A percentile compares a stretch with the other conserved stretches of the same genome.
These are phyloP conservation scores for Stegodyphus dumicola DNA, from an alignment of 1,140 invertebrate species.

Conservation along the genomic window DNA sequence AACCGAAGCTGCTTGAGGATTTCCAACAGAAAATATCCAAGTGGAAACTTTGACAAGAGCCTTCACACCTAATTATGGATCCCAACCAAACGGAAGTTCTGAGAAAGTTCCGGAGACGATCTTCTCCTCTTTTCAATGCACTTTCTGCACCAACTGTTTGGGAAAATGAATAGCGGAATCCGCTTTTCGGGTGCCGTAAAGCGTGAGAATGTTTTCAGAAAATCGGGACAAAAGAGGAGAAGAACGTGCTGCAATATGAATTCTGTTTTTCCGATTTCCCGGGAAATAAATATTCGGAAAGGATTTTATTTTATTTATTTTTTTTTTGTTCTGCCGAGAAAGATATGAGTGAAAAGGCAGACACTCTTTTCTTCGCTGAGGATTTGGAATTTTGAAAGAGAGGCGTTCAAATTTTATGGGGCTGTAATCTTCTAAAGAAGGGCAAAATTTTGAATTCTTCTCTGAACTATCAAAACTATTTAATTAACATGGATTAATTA, in stretches of 20 bases:
- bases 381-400: no score
- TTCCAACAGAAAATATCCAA: no score
- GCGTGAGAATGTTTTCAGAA: constrained; percentile 35
- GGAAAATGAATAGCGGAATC: constrained; percentile 13
- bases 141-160: constrained; percentile 34
- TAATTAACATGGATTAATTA: no score
- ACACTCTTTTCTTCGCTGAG: no score
- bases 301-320: no score
- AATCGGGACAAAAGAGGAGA: neutral
- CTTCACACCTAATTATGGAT: constrained; percentile 11
- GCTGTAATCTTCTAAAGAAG: no score
- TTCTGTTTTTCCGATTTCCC: neutral
- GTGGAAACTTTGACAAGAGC: neutral
- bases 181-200: constrained; percentile 32
- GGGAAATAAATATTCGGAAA: neutral
- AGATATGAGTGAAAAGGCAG: no score
- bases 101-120: neutral
- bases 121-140: neutral
- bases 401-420: no score
- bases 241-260: neutral
- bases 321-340: neutral
- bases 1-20: no score
- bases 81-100: constrained; percentile 26
- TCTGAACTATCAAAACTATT: no score
- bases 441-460: no score